A percentile compares a stretch with the other conserved stretches of the same genome.
These are phyloP conservation scores for Glossophaga mutica DNA, from an alignment of 2,797 vertebrate species.

Conservation along the genomic window DNA sequence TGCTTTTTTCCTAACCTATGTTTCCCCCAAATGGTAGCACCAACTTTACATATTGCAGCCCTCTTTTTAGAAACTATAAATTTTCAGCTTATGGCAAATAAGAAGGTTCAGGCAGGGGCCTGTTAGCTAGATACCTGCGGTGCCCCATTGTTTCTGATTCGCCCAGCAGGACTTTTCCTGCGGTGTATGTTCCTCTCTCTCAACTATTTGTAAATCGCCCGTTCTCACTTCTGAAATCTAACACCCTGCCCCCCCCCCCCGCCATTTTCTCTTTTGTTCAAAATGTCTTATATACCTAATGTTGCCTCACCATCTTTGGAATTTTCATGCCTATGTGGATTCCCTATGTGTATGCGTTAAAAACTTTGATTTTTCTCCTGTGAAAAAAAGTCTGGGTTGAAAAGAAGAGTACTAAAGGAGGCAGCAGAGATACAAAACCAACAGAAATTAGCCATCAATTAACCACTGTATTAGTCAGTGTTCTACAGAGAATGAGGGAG, in stretches of 20 bases:
- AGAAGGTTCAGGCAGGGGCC: background rate
- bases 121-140: background rate
- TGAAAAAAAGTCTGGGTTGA: background rate
- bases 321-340: background rate
- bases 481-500: background rate
- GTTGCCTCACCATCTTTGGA: background rate
- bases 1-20: constrained; percentile 55
- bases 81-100: background rate
- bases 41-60: constrained; percentile 48
- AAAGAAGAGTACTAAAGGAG: background rate
- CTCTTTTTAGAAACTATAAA: constrained; percentile 35
- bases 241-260: background rate
- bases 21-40: constrained; percentile 58
- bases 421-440: background rate
- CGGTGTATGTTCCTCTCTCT: background rate
- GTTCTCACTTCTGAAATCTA: background rate
- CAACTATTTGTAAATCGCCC: background rate
- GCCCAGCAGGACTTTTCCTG: background rate
- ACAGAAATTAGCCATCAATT: background rate
- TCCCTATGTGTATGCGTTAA: background rate
- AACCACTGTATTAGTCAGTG: background rate
- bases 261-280: background rate
- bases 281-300: background rate
- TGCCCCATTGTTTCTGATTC: background rate
- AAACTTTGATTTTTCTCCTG: background rate